Evolutionary conservation across 2,888 invertebrate genomes (phyloP).

Genomic region (Lutraria lutraria): DNA sequence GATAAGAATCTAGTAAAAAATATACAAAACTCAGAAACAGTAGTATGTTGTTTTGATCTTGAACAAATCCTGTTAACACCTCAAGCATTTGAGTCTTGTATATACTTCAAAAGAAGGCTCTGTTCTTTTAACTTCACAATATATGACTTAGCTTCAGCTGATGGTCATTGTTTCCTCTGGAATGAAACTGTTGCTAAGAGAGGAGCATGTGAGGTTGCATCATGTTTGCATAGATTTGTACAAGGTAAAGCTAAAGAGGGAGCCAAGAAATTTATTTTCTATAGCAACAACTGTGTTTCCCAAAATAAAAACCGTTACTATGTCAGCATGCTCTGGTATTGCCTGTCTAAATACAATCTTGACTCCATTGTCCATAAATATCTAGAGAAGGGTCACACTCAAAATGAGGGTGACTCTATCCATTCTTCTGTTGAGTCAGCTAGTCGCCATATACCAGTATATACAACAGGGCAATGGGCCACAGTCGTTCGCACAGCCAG

Average conservation of each 20-base stretch:
- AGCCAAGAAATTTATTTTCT: constrained; percentile 50
- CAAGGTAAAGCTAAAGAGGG: constrained; percentile 36
- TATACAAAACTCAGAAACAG: constrained; percentile 14
- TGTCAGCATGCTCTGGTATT: constrained; percentile 56
- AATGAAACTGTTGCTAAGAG: constrained; percentile 55
- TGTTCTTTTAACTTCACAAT: constrained; percentile 56
- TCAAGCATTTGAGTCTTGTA: constrained; percentile 51
- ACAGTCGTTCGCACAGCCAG: constrained; percentile 47
- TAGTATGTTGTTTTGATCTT: constrained; percentile 57
- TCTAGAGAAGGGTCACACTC: constrained; percentile 62
- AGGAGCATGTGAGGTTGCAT: constrained; percentile 58
- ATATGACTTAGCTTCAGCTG: constrained; percentile 47
- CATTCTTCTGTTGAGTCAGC: constrained; percentile 60
- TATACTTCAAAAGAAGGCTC: constrained; percentile 54
- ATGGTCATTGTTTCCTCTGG: constrained; percentile 54
- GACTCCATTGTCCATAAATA: constrained; percentile 54
- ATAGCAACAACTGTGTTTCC: constrained; percentile 56
- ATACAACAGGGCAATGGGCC: constrained; percentile 65
- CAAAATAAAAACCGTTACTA: constrained; percentile 66
- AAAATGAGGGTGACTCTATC: constrained; percentile 56
- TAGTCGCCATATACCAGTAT: constrained; percentile 39
- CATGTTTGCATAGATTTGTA: constrained; percentile 53
- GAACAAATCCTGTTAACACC: constrained; percentile 59
- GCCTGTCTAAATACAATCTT: constrained; percentile 50
- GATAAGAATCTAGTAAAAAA: constrained; percentile 48